phyloP scores from a whole-genome alignment of 2,797 vertebrate species.

The Taeniopygia guttata region DNA sequence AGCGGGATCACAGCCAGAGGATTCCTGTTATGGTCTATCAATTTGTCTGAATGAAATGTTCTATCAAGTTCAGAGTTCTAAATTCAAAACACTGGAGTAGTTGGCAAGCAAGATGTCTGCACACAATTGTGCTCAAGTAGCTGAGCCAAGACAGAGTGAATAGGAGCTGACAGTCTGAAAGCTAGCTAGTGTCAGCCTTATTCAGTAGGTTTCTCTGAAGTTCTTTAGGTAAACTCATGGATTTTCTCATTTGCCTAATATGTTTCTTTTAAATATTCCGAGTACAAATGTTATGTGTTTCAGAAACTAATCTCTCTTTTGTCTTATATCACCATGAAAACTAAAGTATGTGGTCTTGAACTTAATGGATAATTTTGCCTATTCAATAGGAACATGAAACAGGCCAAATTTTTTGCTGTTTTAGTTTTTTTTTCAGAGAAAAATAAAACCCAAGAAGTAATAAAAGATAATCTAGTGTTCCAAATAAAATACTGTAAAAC shows the following conservation, averaged over 20 bases:
- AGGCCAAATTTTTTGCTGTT: not conserved
- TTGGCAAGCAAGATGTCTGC: not conserved
- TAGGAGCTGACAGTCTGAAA: not conserved
- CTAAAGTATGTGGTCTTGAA: not conserved
- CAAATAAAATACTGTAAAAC: conserved; percentile 14
- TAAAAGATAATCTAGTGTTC: not conserved
- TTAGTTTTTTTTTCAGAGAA: not conserved
- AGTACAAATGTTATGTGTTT: not conserved
- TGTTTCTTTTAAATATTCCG: not conserved
- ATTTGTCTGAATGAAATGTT: not conserved
- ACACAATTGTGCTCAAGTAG: not conserved
- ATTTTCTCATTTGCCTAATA: not conserved
- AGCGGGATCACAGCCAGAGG: not conserved
- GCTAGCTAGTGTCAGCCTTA: not conserved
- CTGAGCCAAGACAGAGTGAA: not conserved
- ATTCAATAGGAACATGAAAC: not conserved
- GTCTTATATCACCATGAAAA: not conserved
- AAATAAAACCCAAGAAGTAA: not conserved
- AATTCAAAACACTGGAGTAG: not conserved
- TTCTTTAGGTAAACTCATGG: not conserved
- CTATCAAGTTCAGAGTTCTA: not conserved
- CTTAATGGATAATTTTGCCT: not conserved
- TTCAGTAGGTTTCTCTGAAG: not conserved
- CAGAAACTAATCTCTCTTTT: not conserved
- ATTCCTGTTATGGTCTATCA: not conserved